Conservation (phyloP, 2,113 vertebrate genomes). For the Hemichromis elongatus region DNA sequence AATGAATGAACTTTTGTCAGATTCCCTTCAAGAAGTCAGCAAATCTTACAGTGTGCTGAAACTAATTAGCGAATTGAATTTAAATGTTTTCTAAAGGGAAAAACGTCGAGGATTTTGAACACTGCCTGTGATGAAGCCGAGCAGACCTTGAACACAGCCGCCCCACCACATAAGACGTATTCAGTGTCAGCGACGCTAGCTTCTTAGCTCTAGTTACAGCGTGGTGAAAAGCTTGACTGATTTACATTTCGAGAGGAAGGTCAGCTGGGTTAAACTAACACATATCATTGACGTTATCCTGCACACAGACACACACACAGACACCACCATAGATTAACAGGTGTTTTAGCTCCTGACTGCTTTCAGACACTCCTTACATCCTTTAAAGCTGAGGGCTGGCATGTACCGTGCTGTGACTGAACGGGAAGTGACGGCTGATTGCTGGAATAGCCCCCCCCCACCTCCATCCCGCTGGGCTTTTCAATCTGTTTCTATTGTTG, state of each 20-base stretch:
- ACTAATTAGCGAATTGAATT: neutral
- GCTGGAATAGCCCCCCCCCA: conserved; percentile 22
- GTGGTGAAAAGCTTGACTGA: conserved; percentile 58
- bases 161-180: neutral
- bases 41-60: neutral
- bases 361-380: neutral
- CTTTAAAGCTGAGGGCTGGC: neutral
- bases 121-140: neutral
- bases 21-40: neutral
- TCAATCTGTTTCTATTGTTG: conserved; percentile 32
- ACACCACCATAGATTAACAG: conserved; percentile 29
- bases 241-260: conserved; percentile 53
- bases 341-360: conserved; percentile 20
- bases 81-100: neutral
- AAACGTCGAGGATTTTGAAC: accelerated
- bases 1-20: conserved; percentile 5
- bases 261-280: conserved; percentile 51
- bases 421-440: conserved; percentile 40
- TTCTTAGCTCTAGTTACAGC: conserved; percentile 54
- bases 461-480: conserved; percentile 40
- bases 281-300: neutral
- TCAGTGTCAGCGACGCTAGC: conserved; percentile 16
- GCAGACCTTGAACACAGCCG: neutral
- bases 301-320: neutral
- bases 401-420: neutral